A percentile compares a stretch with the other conserved stretches of the same genome.
phyloP scores from a whole-genome alignment of 2,797 vertebrate genomes.

The Eospalax fontanierii region DNA sequence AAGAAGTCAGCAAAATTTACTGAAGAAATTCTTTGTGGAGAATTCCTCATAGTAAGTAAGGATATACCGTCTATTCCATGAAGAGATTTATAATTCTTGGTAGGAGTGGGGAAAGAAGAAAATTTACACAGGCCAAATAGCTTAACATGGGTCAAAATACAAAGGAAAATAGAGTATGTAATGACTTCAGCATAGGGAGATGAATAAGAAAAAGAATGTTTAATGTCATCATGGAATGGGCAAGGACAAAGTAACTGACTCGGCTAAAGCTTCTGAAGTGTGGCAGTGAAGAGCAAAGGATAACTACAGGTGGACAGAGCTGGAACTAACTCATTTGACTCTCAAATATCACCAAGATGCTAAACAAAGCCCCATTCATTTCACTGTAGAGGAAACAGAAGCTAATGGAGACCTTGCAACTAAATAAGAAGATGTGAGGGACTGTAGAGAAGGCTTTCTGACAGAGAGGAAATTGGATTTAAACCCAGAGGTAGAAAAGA shows the following conservation, averaged over 20 bases:
- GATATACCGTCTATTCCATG: not conserved
- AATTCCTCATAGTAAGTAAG: constrained; percentile 32
- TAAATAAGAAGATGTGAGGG: not conserved
- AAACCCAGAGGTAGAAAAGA: constrained; percentile 17
- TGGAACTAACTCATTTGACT: not conserved
- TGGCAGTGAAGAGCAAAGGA: not conserved
- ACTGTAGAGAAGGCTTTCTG: not conserved
- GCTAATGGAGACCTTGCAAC: not conserved
- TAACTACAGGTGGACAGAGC: not conserved
- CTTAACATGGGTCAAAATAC: constrained; percentile 12
- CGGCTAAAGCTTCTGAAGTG: not conserved
- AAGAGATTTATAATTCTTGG: constrained; percentile 56
- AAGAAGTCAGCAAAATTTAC: constrained; percentile 57
- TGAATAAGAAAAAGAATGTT: not conserved
- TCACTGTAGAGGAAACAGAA: not conserved
- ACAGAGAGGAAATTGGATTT: constrained; percentile 24
- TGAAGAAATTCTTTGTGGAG: constrained; percentile 48
- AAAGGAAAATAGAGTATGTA: not conserved
- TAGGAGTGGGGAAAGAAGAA: constrained; percentile 2
- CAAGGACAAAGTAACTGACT: not conserved
- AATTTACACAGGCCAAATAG: constrained; percentile 6
- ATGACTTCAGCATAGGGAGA: not conserved
- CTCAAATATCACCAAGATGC: not conserved
- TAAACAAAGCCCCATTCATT: not conserved
- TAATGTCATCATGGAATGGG: not conserved